Conservation (phyloP, 2,888 invertebrate species). For the Aspidiotus rigidus region DNA sequence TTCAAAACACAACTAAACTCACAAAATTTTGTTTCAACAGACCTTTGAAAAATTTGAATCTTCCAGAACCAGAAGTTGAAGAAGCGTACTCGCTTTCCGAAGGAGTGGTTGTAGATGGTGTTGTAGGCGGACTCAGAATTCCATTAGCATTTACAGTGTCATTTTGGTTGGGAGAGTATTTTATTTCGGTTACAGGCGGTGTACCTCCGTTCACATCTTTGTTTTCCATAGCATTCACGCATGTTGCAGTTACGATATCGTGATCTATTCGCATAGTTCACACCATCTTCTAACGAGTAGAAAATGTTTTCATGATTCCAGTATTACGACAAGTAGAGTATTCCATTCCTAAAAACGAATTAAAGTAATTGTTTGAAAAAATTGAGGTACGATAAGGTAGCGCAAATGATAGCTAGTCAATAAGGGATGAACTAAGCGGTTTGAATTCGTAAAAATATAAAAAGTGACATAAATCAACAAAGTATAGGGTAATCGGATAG, state of each 20-base stretch:
- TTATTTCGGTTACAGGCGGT: conserved; percentile 25
- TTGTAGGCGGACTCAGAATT: conserved; percentile 36
- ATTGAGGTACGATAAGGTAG: neutral
- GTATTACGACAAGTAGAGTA: neutral
- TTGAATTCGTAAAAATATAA: no score
- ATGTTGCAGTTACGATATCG: conserved; percentile 39
- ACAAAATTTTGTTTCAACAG: conserved; percentile 37
- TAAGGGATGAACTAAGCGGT: no score
- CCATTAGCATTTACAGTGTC: conserved; percentile 34
- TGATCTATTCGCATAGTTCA: conserved; percentile 40
- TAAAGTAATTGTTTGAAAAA: neutral
- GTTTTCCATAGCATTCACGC: conserved; percentile 42
- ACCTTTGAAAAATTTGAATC: conserved; percentile 74
- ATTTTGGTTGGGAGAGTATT: conserved; percentile 13
- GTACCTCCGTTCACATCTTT: conserved; percentile 40
- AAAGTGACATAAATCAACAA: no score
- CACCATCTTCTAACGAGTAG: conserved; percentile 1
- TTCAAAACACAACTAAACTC: conserved; percentile 20
- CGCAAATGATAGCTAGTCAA: no score
- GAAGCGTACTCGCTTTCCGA: conserved; percentile 28
- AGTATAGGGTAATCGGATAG: no score
- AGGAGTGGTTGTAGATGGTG: conserved; percentile 31
- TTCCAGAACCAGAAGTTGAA: conserved; percentile 51
- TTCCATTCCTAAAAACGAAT: neutral
- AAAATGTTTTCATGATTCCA: neutral